Evolutionary conservation across 2,797 vertebrate species (phyloP).

Genomic region (Botia almorhae): DNA sequence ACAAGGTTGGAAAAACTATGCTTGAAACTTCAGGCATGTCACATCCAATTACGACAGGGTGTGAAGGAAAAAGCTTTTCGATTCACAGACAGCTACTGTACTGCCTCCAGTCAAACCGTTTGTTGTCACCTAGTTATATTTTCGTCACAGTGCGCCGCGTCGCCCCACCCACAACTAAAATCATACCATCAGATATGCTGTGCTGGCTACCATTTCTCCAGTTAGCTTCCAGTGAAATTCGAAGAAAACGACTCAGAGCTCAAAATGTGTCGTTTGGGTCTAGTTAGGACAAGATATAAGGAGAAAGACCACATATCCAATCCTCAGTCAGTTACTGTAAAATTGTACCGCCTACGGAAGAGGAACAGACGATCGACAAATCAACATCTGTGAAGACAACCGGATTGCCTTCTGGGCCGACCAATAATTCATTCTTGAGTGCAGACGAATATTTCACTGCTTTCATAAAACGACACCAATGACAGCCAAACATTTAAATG

Average conservation of each 20-base stretch:
- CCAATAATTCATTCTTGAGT: conserved; percentile 31
- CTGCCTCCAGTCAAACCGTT: too few relatives aligned
- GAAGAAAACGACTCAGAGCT: background rate
- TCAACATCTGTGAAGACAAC: conserved; percentile 44
- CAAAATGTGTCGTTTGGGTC: background rate
- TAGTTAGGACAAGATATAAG: conserved; percentile 10
- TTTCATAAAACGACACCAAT: conserved; percentile 34
- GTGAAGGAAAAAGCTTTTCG: too few relatives aligned
- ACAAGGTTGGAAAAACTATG: too few relatives aligned
- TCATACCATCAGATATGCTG: too few relatives aligned
- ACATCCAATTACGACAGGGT: too few relatives aligned
- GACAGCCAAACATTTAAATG: conserved; percentile 26
- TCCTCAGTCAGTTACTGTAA: background rate
- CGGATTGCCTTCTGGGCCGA: conserved; percentile 28
- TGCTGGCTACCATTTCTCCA: background rate
- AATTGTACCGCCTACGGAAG: background rate
- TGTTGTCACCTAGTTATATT: too few relatives aligned
- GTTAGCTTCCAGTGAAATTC: background rate
- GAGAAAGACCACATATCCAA: background rate
- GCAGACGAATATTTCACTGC: conserved; percentile 25
- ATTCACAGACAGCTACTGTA: too few relatives aligned
- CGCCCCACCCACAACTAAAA: too few relatives aligned
- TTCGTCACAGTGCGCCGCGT: too few relatives aligned
- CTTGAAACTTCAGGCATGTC: too few relatives aligned
- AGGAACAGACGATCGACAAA: conserved; percentile 47